Percentiles rank a stretch among this genome's conserved stretches.
These are phyloP conservation scores for Sminthurides bifidus DNA, from an alignment of 1,140 invertebrate genomes.

Conservation along the genomic window DNA sequence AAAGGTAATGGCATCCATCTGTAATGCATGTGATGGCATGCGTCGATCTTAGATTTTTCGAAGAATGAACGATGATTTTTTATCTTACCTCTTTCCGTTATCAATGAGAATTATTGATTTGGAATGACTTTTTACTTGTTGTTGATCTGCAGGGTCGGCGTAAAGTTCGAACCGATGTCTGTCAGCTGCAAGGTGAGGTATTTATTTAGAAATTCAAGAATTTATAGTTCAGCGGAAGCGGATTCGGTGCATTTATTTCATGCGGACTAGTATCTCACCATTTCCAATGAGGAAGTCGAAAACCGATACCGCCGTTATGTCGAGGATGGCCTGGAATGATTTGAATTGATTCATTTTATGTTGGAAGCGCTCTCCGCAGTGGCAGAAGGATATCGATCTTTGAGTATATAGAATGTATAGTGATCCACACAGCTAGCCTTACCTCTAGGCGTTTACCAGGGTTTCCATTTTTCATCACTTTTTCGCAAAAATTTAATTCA, in stretches of 20 bases:
- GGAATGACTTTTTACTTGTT: slow-evolving; percentile 11
- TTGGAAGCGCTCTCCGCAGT: background rate
- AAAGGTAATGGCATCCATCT: slow-evolving; percentile 1
- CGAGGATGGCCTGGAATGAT: slow-evolving; percentile 59
- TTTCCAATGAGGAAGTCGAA: slow-evolving; percentile 93
- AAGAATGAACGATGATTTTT: background rate
- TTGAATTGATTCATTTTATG: background rate
- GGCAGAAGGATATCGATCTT: background rate
- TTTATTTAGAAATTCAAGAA: no score
- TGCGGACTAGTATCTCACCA: slow-evolving; percentile 42
- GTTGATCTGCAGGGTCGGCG: slow-evolving; percentile 44
- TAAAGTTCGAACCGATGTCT: slow-evolving; percentile 79
- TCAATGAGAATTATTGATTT: slow-evolving; percentile 65
- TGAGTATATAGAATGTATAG: background rate
- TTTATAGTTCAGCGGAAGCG: no score
- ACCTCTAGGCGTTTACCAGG: slow-evolving; percentile 6
- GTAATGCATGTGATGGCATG: background rate
- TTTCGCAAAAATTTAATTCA: slow-evolving; percentile 14
- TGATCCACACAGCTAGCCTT: background rate
- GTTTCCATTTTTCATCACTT: slow-evolving; percentile 1
- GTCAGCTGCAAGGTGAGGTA: slow-evolving; percentile 40
- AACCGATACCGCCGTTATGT: slow-evolving; percentile 73
- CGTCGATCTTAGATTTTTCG: background rate
- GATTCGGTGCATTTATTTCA: no score
- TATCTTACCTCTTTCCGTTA: slow-evolving; percentile 69